Percentiles rank a stretch among this genome's conserved stretches.
Conservation (phyloP, 2,888 invertebrate genomes). For the Drosophila phalerata region DNA sequence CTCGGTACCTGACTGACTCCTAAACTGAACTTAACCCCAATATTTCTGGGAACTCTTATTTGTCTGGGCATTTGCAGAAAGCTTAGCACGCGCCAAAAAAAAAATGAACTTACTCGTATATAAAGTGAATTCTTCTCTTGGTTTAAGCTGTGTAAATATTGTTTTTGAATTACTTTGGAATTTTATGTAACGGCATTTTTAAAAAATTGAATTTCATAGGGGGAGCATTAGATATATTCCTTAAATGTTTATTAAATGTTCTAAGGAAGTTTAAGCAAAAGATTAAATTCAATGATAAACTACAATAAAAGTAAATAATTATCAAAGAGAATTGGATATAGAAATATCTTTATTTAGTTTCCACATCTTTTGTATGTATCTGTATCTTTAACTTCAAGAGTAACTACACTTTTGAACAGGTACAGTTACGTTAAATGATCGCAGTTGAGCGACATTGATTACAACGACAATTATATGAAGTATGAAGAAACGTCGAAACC, state of each 20-base stretch:
- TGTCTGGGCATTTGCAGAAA: constrained; percentile 52
- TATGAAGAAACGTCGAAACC: constrained; percentile 46
- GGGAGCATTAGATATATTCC: background rate
- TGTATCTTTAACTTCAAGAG: background rate
- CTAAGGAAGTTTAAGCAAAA: background rate
- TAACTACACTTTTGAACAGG: constrained; percentile 17
- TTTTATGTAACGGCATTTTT: constrained; percentile 40
- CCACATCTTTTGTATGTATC: background rate
- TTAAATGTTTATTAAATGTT: background rate
- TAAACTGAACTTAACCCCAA: constrained; percentile 75
- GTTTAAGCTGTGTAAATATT: constrained; percentile 58
- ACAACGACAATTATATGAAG: constrained; percentile 19
- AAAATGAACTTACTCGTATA: background rate
- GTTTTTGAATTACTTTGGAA: constrained; percentile 4
- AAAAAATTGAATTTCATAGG: background rate
- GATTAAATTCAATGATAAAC: background rate
- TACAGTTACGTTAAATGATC: constrained; percentile 62
- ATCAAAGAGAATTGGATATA: background rate
- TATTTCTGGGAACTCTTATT: constrained; percentile 64
- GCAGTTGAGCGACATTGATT: constrained; percentile 29
- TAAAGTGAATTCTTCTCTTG: constrained; percentile 36
- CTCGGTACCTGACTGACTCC: constrained; percentile 59
- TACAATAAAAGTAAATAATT: background rate
- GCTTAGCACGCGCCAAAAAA: constrained; percentile 74
- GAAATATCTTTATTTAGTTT: background rate